Percentiles rank a stretch among this genome's conserved stretches.
Conservation (phyloP, 2,888 invertebrate species). For the Blera fallax region DNA sequence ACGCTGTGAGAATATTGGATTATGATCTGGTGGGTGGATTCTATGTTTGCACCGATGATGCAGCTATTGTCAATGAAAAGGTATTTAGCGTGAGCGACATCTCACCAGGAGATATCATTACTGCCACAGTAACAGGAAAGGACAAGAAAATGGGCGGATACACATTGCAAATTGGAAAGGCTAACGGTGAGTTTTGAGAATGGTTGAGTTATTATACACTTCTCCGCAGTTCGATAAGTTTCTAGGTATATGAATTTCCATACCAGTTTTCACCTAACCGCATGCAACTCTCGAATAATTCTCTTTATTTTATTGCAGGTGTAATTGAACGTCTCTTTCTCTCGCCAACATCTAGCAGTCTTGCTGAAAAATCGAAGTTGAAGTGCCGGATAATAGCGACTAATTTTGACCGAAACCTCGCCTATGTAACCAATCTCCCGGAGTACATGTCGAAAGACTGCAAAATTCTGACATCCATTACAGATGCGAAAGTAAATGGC, state of each 20-base stretch:
- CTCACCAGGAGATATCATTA: slow-evolving; percentile 83
- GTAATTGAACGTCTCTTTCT: slow-evolving; percentile 85
- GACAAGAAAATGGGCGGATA: slow-evolving; percentile 83
- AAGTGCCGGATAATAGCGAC: slow-evolving; percentile 85
- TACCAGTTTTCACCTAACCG: too few species aligned
- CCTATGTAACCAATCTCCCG: slow-evolving; percentile 86
- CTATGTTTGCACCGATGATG: slow-evolving; percentile 87
- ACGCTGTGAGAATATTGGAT: slow-evolving; percentile 84
- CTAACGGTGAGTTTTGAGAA: slow-evolving; percentile 82
- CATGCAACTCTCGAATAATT: background rate
- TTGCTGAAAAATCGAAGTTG: slow-evolving; percentile 83
- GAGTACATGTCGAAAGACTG: slow-evolving; percentile 84
- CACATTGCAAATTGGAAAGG: slow-evolving; percentile 83
- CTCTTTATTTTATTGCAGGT: slow-evolving; percentile 78
- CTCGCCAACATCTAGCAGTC: slow-evolving; percentile 83
- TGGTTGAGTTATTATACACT: too few species aligned
- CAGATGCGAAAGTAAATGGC: slow-evolving; percentile 83
- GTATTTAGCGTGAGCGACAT: slow-evolving; percentile 83
- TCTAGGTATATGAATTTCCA: too few species aligned
- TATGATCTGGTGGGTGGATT: slow-evolving; percentile 86
- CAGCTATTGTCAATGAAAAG: slow-evolving; percentile 83
- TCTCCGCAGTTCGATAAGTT: too few species aligned
- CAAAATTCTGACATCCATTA: slow-evolving; percentile 82
- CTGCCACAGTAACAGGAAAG: slow-evolving; percentile 82
- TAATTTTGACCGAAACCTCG: slow-evolving; percentile 81